Evolutionary conservation across 2,113 vertebrate genomes (phyloP), one percentile per base, ranked within the genome.

Genomic region (Scatophagus argus): DNA sequence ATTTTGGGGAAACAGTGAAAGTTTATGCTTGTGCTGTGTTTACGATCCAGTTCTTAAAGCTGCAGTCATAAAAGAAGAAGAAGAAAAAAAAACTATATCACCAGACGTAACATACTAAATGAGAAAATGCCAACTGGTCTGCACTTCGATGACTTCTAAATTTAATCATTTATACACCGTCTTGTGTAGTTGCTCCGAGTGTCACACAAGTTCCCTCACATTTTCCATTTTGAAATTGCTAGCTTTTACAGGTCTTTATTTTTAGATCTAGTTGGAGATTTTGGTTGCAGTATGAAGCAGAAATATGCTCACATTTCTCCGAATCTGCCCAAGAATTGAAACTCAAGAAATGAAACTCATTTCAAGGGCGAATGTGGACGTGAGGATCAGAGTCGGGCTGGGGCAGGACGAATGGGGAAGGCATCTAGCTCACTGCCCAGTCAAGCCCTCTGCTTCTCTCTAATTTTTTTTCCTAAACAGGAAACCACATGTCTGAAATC

Each of bases 401-500:
- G 56, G 51, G 36, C 61, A 49, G 19, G 56, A 74, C 44, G 12
- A 64, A 27, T 27, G 62, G 36, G 56, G 60, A 70, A 54, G 60
- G 49, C 55, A 77, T 67, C 74, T 16, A n/a, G 23, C 44, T 2
- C 17, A 44, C 72, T 64, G 25, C 77, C 25, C 36, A 58, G 75
- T 71, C 83, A 89, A 94, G 84, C 93, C 94, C 93, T 94, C 91
- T 84, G 90, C 86, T 92, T 91, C 93, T 90, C 93, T 91, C 89
- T 85, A 82, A 91, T 91, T 93, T 94, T 93, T 76, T 94, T 95
- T 93, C 93, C 89, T 81, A 95, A 96, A 98, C 96, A 97, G 96
- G 97, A 98, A 98, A 98, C 96, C 96, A 85, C 93, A 96, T 92
- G 96, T 98, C 96, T 98, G 96, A 97, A 95, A 96, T 94, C 94